Evolutionary conservation across 2,888 invertebrate genomes (phyloP).

Genomic region (Molorchus minor): DNA sequence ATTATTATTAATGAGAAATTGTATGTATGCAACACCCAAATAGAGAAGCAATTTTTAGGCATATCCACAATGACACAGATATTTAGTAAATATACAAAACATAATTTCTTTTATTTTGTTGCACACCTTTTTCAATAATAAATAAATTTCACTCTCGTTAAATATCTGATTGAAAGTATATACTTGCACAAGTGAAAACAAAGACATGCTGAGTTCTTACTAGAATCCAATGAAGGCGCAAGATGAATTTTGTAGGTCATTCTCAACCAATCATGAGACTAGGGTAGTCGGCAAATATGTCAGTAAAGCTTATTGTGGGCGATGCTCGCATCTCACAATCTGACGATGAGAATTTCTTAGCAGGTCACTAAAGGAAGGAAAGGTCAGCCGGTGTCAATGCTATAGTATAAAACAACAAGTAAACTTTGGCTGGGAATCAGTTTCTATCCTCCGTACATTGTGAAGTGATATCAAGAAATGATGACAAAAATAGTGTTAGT

Average conservation of each 20-base stretch:
- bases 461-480: conserved; percentile 48
- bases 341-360: conserved; percentile 52
- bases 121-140: too few species aligned
- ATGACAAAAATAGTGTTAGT: conserved; percentile 57
- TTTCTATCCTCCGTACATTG: conserved; percentile 50
- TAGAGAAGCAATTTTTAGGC: too few species aligned
- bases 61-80: background rate
- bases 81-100: background rate
- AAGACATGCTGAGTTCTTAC: background rate
- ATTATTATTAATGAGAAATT: too few species aligned
- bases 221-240: conserved; percentile 43
- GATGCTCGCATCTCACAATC: conserved; percentile 42
- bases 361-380: conserved; percentile 57
- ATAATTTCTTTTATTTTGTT: background rate
- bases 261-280: conserved; percentile 56
- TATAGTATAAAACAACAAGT: conserved; percentile 58
- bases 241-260: conserved; percentile 56
- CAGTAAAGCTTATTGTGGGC: conserved; percentile 51
- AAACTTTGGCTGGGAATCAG: conserved; percentile 55
- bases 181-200: conserved; percentile 31
- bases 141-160: background rate
- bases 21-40: too few species aligned
- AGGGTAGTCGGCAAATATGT: conserved; percentile 61
- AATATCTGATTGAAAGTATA: background rate
- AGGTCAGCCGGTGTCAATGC: conserved; percentile 57